Percentiles rank a stretch among this genome's conserved stretches.
These are phyloP conservation scores for Busseola fusca DNA, from an alignment of 2,888 invertebrate genomes.

Conservation along the genomic window DNA sequence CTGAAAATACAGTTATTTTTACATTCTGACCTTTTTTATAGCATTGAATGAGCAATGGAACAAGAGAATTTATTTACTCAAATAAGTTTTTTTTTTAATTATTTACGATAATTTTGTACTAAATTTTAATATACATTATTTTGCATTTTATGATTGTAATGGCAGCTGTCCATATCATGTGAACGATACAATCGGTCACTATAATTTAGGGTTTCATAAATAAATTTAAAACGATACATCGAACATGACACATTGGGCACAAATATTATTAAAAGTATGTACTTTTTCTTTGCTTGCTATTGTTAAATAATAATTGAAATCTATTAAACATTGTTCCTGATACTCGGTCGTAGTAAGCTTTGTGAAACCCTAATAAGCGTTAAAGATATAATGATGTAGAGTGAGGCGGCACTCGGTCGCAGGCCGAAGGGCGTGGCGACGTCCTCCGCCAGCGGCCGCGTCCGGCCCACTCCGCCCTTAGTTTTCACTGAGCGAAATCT, in stretches of 20 bases:
- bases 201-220: conserved; percentile 85
- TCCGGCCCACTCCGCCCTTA: conserved; percentile 58
- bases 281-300: conserved; percentile 81
- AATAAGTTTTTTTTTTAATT: conserved; percentile 85
- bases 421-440: conserved; percentile 37
- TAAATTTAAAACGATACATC: conserved; percentile 86
- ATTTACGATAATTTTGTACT: conserved; percentile 85
- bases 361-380: conserved; percentile 77
- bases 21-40: conserved; percentile 83
- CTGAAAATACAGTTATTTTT: conserved; percentile 77
- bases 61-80: conserved; percentile 89
- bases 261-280: conserved; percentile 83
- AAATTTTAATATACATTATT: conserved; percentile 85
- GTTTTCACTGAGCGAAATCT: conserved; percentile 78
- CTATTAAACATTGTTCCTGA: conserved; percentile 76
- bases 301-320: conserved; percentile 71
- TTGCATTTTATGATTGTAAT: conserved; percentile 88
- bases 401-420: conserved; percentile 41
- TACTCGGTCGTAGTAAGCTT: conserved; percentile 72
- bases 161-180: conserved; percentile 87
- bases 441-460: conserved; percentile 43
- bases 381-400: conserved; percentile 41
- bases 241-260: conserved; percentile 89
- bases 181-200: conserved; percentile 80
- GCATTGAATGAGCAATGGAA: conserved; percentile 88